Evolutionary conservation across 2,113 vertebrate species (phyloP).

Genomic region (Mirza zaza): DNA sequence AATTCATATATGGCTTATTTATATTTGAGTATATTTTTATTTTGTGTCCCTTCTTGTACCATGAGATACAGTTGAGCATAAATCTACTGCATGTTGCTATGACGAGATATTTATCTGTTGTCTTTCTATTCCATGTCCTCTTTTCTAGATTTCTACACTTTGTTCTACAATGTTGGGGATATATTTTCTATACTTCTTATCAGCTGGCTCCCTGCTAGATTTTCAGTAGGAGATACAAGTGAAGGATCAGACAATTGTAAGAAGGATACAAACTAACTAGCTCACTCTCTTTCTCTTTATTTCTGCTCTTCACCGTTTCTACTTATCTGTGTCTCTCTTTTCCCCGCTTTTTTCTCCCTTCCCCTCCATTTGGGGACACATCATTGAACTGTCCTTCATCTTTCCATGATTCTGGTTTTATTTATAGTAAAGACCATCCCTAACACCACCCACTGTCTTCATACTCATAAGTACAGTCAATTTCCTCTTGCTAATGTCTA

Average conservation of each 20-base stretch:
- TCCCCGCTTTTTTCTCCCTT: fast-evolving
- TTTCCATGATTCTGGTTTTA: neutral
- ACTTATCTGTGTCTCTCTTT: neutral
- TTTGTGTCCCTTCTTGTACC: neutral
- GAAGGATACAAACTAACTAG: neutral
- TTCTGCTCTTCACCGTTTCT: neutral
- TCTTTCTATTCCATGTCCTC: neutral
- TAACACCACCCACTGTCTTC: neutral
- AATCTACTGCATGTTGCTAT: neutral
- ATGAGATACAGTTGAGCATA: neutral
- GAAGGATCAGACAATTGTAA: neutral
- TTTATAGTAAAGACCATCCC: neutral
- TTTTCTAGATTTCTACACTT: neutral
- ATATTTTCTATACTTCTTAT: neutral
- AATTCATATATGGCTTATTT: neutral
- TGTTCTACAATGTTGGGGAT: neutral
- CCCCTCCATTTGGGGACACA: neutral
- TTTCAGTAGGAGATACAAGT: neutral
- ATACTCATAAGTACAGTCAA: neutral
- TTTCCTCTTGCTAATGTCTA: neutral
- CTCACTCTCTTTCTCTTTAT: neutral
- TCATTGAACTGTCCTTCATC: neutral
- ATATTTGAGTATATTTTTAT: neutral
- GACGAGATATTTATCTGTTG: neutral
- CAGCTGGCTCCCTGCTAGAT: neutral